Base-by-base conservation (phyloP, 1,140 invertebrate genomes). In the Drosophila bifasciata region DNA sequence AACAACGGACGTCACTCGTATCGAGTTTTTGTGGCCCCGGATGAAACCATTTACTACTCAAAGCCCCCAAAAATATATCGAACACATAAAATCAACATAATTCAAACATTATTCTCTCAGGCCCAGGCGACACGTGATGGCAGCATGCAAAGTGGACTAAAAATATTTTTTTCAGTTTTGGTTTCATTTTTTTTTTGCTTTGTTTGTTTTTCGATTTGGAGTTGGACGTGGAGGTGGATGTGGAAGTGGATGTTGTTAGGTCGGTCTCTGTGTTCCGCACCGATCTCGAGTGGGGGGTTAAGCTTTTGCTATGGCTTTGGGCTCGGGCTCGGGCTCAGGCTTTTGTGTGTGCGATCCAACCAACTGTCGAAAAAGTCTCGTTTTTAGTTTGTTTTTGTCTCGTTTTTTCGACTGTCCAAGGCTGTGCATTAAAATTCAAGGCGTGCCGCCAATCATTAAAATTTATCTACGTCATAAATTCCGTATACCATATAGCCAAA, bases 401-500 rank as follows among this genome's bases (percentile, higher is more conserved):
- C 32, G 28, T 69, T 52, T 69, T 52, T 55, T n/a, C n/a, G 76
- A 66, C 53, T 59, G 61, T 52, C 63, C 77, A 85, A 85, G 81
- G 81, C 78, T 74, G 17, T 56, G 67, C 58, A 85, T 85, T 85
- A 25, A 81, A 67, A 85, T 85, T 85, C 81, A 85, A 85, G 81
- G 81, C 77, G 83, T 81, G 81, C 59, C 83, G 48, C 43, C 46
- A 67, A 74, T 53, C 58, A 85, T 85, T 88, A 69, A 67, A 81
- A 62, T 88, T 81, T 64, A 85, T 86, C 64, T 60, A 88, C 83
- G 74, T 85, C 83, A 88, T 81, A 86, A 77, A 78, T 70, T 70
- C 59, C 43, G 48, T 25, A 84, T 58, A 58, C 58, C 32, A 74
- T 23, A 52, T 39, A 61, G 50, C 45, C 53, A 21, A 63, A 72